Conservation (phyloP, 1,140 invertebrate genomes). For the Hyles euphorbiae region DNA sequence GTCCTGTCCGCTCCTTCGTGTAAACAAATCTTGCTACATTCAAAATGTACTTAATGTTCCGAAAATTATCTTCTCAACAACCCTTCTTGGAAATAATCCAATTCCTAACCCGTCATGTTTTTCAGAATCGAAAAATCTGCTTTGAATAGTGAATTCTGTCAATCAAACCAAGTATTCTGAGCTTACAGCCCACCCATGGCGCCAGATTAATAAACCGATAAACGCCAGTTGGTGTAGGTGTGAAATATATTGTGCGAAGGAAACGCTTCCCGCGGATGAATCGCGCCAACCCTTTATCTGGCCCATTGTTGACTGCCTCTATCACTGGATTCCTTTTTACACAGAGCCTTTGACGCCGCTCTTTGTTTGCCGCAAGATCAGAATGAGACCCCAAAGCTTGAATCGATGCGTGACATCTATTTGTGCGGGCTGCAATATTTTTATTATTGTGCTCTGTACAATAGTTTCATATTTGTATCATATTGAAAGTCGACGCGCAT, state of each 20-base stretch:
- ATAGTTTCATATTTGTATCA: conserved; percentile 6
- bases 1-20: too few relatives aligned
- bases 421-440: conserved; percentile 7
- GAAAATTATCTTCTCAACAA: too few relatives aligned
- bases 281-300: conserved; percentile 40
- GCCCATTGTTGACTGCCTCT: conserved; percentile 72
- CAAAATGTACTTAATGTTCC: too few relatives aligned
- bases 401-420: conserved; percentile 45
- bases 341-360: conserved; percentile 66
- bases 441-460: conserved; percentile 2
- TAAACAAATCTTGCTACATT: too few relatives aligned
- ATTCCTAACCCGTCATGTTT: too few relatives aligned
- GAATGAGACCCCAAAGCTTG: conserved; percentile 52
- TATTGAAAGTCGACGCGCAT: not conserved
- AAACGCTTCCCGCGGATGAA: not conserved
- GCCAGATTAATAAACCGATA: too few relatives aligned
- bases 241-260: not conserved
- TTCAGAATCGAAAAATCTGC: too few relatives aligned
- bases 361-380: conserved; percentile 68
- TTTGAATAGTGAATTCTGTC: too few relatives aligned
- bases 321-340: conserved; percentile 73
- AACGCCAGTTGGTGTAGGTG: too few relatives aligned
- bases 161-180: too few relatives aligned
- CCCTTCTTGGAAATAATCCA: too few relatives aligned
- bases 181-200: too few relatives aligned